A percentile compares a stretch with the other conserved stretches of the same genome.
These are phyloP conservation scores for Melinaea menophilus DNA, from an alignment of 2,888 invertebrate species.

Conservation along the genomic window DNA sequence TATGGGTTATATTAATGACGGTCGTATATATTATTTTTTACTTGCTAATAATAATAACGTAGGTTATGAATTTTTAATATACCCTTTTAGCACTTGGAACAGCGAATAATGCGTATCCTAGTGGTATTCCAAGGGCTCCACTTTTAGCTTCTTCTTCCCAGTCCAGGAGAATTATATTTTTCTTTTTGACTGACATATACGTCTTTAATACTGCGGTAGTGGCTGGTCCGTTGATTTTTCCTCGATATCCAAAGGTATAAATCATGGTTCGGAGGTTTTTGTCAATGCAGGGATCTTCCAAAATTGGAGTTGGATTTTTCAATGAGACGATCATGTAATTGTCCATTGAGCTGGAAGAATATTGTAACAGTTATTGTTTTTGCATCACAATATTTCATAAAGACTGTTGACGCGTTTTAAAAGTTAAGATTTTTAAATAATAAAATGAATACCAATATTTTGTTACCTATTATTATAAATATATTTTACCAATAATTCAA, in stretches of 20 bases:
- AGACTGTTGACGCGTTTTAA: too few species aligned
- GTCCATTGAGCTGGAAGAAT: constrained; percentile 47
- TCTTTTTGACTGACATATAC: constrained; percentile 56
- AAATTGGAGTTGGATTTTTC: constrained; percentile 39
- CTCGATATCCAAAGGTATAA: constrained; percentile 69
- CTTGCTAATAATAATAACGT: not conserved
- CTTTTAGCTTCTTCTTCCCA: constrained; percentile 68
- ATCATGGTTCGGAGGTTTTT: constrained; percentile 51
- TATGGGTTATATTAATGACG: too few species aligned
- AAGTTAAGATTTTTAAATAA: too few species aligned
- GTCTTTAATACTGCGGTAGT: constrained; percentile 59
- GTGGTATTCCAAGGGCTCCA: constrained; percentile 52
- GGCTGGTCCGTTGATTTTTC: constrained; percentile 54
- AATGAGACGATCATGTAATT: constrained; percentile 48
- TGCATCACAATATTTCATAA: too few species aligned
- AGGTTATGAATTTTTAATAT: not conserved
- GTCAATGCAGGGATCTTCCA: constrained; percentile 46
- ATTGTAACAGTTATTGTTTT: not conserved
- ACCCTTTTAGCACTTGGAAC: constrained; percentile 66
- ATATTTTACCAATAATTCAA: too few species aligned
- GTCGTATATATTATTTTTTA: not conserved
- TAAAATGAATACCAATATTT: not conserved
- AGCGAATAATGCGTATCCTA: constrained; percentile 59
- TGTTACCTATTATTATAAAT: too few species aligned
- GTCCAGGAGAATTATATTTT: constrained; percentile 63